Evolutionary conservation across 2,888 invertebrate species (phyloP).

Genomic region (Anagyrus pseudococci): DNA sequence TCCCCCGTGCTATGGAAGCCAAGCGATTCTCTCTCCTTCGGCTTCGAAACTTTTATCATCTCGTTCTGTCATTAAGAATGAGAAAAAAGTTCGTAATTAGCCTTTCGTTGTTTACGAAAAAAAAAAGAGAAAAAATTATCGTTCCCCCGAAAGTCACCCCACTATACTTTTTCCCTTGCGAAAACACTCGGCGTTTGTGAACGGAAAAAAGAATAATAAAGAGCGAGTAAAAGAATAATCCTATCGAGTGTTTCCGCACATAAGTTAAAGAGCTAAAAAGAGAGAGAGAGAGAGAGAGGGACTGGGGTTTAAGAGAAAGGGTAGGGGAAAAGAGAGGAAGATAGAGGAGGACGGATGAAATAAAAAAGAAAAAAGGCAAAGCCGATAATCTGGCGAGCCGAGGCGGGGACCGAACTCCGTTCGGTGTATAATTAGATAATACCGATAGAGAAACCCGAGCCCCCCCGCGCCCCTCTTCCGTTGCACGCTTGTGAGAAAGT

Average conservation of each 20-base stretch:
- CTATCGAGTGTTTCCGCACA: slow-evolving; percentile 3
- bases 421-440: slow-evolving; percentile 32
- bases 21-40: background rate
- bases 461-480: no score
- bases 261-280: slow-evolving; percentile 7
- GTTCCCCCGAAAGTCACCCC: no score
- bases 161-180: no score
- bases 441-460: slow-evolving; percentile 5
- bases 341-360: no score
- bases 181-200: background rate
- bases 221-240: background rate
- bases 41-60: slow-evolving; percentile 34
- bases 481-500: no score
- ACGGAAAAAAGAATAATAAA: background rate
- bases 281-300: no score
- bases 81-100: slow-evolving; percentile 33
- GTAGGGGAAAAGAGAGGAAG: background rate
- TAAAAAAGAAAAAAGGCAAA: slow-evolving; percentile 4
- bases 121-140: background rate
- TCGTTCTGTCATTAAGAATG: slow-evolving; percentile 18
- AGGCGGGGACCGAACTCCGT: slow-evolving; percentile 1
- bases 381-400: slow-evolving; percentile 5
- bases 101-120: slow-evolving; percentile 20
- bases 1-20: background rate
- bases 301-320: no score